A percentile compares a stretch with the other conserved stretches of the same genome.
Conservation (phyloP, 1,140 invertebrate species). For the Doryteuthis pealeii region DNA sequence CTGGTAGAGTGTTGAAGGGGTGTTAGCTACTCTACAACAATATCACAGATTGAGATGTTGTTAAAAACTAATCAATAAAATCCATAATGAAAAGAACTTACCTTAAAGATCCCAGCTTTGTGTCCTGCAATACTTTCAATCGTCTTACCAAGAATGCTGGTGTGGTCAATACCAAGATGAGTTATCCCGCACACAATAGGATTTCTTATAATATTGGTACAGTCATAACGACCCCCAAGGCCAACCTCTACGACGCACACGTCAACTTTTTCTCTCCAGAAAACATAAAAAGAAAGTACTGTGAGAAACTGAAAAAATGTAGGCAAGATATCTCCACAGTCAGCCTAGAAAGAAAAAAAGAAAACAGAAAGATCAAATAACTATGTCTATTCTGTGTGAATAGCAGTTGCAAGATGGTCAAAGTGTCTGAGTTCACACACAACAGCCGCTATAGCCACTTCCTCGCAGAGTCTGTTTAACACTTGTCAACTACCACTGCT, state of each 20-base stretch:
- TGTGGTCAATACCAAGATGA: conserved; percentile 89
- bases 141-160: conserved; percentile 77
- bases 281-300: conserved; percentile 86
- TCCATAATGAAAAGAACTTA: too few species aligned
- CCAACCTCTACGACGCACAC: conserved; percentile 96
- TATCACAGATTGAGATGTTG: too few species aligned
- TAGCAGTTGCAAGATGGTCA: too few species aligned
- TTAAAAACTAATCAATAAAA: too few species aligned
- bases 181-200: conserved; percentile 79
- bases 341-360: conserved; percentile 20
- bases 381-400: too few species aligned
- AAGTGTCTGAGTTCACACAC: too few species aligned
- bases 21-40: too few species aligned
- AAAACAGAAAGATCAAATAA: neutral
- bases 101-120: conserved; percentile 95
- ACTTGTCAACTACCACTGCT: too few species aligned
- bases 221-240: conserved; percentile 92
- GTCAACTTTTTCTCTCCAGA: conserved; percentile 81
- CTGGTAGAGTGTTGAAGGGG: too few species aligned
- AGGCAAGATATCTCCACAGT: conserved; percentile 69
- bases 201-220: conserved; percentile 87
- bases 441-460: too few species aligned
- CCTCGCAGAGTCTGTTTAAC: too few species aligned
- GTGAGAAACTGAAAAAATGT: conserved; percentile 94
- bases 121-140: conserved; percentile 88